Percentiles rank a stretch among this genome's conserved stretches.
These are phyloP conservation scores for Lepidurus arcticus DNA, from an alignment of 1,140 invertebrate genomes.

Conservation along the genomic window DNA sequence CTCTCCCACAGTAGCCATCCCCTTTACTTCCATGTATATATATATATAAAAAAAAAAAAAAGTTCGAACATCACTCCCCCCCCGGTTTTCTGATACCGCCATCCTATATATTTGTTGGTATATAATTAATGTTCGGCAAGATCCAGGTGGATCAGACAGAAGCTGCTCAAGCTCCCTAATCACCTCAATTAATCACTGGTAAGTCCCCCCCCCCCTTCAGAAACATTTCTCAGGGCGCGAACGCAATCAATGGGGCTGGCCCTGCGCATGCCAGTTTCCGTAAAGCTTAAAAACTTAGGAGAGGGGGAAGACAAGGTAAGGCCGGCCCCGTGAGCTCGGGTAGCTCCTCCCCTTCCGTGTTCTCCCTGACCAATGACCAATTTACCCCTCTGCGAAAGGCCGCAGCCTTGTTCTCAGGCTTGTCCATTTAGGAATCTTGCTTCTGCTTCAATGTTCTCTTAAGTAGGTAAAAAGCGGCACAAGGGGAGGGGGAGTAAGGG, in stretches of 20 bases:
- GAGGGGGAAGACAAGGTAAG: not conserved
- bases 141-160: slow-evolving; percentile 17
- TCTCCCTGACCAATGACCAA: not conserved
- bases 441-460: no score
- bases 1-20: no score
- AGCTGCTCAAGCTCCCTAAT: slow-evolving; percentile 10
- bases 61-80: not conserved
- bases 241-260: slow-evolving; percentile 9
- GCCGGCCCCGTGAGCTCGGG: not conserved
- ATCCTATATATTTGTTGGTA: not conserved
- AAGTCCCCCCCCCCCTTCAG: not conserved
- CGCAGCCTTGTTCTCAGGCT: no score
- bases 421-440: no score
- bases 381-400: not conserved
- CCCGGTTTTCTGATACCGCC: not conserved
- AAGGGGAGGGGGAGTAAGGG: no score
- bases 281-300: not conserved
- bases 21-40: no score
- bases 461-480: no score
- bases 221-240: not conserved
- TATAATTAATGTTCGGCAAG: not conserved
- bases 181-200: not conserved
- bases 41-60: no score
- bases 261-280: not conserved
- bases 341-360: not conserved